Evolutionary conservation across 2,888 invertebrate genomes (phyloP).

Genomic region (Philereme transversata): DNA sequence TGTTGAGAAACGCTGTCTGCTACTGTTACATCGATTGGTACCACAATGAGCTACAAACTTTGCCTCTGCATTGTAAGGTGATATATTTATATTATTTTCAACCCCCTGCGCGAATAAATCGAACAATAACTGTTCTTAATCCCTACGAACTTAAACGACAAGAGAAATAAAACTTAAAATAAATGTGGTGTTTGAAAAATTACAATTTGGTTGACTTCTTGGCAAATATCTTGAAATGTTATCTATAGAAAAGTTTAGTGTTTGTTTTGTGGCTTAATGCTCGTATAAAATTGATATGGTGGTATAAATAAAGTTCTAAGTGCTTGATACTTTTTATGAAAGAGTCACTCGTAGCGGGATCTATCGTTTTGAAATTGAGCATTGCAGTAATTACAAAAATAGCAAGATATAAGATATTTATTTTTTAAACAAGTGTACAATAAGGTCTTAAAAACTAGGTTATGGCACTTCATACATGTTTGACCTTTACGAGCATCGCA

Average conservation of each 20-base stretch:
- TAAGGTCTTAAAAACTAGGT: too few species aligned
- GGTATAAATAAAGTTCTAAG: slow-evolving; percentile 2
- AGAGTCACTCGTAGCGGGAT: not conserved
- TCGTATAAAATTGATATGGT: slow-evolving; percentile 35
- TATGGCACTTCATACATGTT: too few species aligned
- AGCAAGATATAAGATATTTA: too few species aligned
- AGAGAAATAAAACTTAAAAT: slow-evolving; percentile 51
- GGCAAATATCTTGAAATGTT: slow-evolving; percentile 49
- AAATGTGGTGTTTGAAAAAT: slow-evolving; percentile 69
- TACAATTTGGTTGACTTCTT: slow-evolving; percentile 69
- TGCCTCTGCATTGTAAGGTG: slow-evolving; percentile 73
- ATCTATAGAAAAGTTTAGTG: slow-evolving; percentile 55
- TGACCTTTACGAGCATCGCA: too few species aligned
- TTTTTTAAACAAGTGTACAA: too few species aligned
- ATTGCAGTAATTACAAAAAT: too few species aligned
- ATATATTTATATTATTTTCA: slow-evolving; percentile 80
- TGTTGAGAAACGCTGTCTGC: slow-evolving; percentile 60
- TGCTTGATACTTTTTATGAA: not conserved
- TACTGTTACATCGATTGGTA: slow-evolving; percentile 70
- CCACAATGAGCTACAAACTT: slow-evolving; percentile 78
- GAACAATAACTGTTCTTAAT: slow-evolving; percentile 64
- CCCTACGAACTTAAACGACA: slow-evolving; percentile 40
- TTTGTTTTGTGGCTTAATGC: slow-evolving; percentile 50
- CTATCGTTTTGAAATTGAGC: too few species aligned
- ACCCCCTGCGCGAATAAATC: slow-evolving; percentile 59